A percentile compares a stretch with the other conserved stretches of the same genome.
Evolutionary conservation across 2,113 vertebrate genomes (phyloP).

Genomic region (Geothlypis trichas): DNA sequence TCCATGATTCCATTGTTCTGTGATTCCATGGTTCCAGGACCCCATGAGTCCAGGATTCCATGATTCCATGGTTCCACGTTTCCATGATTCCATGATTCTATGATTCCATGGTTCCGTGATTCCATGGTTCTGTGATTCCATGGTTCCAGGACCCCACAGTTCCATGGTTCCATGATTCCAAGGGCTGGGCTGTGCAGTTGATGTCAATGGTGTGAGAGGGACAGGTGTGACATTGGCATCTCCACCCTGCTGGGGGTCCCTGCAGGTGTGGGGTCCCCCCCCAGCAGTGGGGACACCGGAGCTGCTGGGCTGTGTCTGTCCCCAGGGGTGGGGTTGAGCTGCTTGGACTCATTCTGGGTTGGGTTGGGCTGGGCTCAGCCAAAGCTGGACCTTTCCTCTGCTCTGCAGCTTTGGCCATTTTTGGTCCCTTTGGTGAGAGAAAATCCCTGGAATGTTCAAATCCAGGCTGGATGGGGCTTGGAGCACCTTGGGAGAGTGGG

Average conservation of each 20-base stretch:
- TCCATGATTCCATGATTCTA: rapidly evolving
- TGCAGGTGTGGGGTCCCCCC: neutral
- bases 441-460: neutral
- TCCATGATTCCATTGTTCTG: rapidly evolving
- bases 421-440: neutral
- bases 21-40: rapidly evolving
- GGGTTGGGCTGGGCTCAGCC: neutral
- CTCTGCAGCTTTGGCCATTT: neutral
- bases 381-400: neutral
- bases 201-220: neutral
- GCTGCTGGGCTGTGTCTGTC: neutral
- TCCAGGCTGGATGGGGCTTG: neutral
- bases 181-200: neutral
- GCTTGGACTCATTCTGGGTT: too few relatives aligned
- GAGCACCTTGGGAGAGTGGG: neutral
- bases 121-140: rapidly evolving
- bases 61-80: rapidly evolving
- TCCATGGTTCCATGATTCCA: rapidly evolving
- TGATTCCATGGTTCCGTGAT: rapidly evolving
- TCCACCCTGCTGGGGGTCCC: neutral
- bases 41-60: too few relatives aligned
- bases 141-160: rapidly evolving
- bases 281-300: neutral
- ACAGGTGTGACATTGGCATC: rapidly evolving
- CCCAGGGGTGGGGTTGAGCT: neutral